phyloP scores from a whole-genome alignment of 2,888 invertebrate genomes.

The Myopa tessellatipennis region DNA sequence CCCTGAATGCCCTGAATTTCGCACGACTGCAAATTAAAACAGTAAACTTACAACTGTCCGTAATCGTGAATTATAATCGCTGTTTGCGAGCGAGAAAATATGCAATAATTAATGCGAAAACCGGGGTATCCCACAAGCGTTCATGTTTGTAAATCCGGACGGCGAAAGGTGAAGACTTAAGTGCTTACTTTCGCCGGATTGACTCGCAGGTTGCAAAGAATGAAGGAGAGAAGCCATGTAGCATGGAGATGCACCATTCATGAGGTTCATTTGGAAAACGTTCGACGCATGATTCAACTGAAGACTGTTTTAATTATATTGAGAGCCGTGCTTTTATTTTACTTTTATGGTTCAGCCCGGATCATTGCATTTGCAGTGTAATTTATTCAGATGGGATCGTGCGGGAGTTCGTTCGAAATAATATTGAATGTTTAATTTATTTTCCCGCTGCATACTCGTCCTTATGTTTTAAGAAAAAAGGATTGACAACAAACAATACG shows the following conservation, averaged over 20 bases:
- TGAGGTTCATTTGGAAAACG: neutral
- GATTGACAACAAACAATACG: too few species aligned
- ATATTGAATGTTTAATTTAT: too few species aligned
- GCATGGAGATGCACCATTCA: neutral
- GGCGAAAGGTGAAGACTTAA: conserved; percentile 5
- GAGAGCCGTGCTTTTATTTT: neutral
- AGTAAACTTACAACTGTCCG: neutral
- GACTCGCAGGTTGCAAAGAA: neutral
- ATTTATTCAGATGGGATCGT: neutral
- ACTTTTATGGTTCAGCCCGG: neutral
- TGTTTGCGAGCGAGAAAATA: neutral
- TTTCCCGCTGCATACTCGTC: too few species aligned
- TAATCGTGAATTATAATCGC: neutral
- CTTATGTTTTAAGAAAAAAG: too few species aligned
- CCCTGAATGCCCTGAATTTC: too few species aligned
- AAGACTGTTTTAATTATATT: neutral
- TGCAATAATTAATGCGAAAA: neutral
- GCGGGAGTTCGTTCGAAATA: neutral
- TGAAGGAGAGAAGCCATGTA: neutral
- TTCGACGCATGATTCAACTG: neutral
- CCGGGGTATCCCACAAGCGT: neutral
- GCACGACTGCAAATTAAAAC: too few species aligned
- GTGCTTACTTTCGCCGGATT: neutral
- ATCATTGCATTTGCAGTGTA: neutral
- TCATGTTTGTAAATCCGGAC: neutral